These are phyloP conservation scores for Globodera rostochiensis DNA, from an alignment of 1,140 invertebrate genomes.

Conservation along the genomic window DNA sequence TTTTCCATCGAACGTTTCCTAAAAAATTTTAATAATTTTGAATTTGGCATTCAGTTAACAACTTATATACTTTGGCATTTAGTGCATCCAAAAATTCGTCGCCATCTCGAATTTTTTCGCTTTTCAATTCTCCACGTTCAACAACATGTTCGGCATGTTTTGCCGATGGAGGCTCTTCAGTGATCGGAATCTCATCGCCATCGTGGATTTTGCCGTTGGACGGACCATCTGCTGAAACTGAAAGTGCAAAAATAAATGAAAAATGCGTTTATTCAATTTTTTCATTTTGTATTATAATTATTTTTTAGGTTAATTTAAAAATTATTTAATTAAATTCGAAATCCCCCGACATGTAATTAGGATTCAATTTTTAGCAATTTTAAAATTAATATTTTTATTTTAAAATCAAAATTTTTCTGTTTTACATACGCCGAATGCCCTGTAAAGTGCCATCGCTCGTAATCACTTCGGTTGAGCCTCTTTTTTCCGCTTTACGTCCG, in stretches of 20 bases:
- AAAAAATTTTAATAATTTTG: not conserved
- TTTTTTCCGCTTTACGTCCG: slow-evolving; percentile 8
- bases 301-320: no score
- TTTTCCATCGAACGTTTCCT: not conserved
- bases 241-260: not conserved
- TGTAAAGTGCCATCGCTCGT: not conserved
- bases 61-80: no score
- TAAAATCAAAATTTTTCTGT: no score
- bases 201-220: slow-evolving; percentile 4
- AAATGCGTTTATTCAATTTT: not conserved
- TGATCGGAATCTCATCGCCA: slow-evolving; percentile 1
- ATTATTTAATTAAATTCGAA: no score
- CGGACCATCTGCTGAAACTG: not conserved
- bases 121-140: not conserved
- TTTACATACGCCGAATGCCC: not conserved
- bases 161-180: not conserved
- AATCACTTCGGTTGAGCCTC: not conserved
- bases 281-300: not conserved
- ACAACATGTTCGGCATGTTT: not conserved
- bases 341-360: no score
- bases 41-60: not conserved
- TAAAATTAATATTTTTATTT: not conserved
- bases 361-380: not conserved
- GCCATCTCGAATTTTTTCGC: not conserved
- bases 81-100: not conserved